Base-by-base conservation (phyloP, 2,888 invertebrate species). In the Pyrochroa serraticornis region DNA sequence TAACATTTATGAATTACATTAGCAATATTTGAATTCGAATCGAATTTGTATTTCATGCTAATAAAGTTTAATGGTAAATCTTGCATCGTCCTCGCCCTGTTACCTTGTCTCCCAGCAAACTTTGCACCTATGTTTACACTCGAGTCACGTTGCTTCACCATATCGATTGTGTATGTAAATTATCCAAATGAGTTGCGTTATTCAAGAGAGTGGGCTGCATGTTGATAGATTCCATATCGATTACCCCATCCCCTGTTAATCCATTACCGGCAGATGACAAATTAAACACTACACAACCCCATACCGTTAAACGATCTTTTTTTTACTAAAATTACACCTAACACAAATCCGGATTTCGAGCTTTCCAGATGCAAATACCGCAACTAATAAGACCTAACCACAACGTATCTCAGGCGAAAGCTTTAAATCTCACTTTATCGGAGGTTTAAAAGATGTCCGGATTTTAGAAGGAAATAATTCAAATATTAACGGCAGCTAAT, bases 171-270 rank as follows among this genome's bases (percentile, higher is more conserved):
- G 36, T 35, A 35, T 35, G 36, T 39, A 39, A 39, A 43, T 44
- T 44, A 14, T 44, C 34, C 14, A n/a, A 44, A 48, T 30, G 33
- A 48, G 39, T 48, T 41, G 41, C 42, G 39, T 42, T 49, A 41
- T 34, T 13, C 32, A 5, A 39, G 39, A 31, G 12, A 39, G 48
- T 37, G 30, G 32, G 47, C 22, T 47, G 37, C 36, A 37, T 9
- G 13, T 22, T 47, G 47, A 47, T 47, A 22, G 6, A 47, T 47
- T 36, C 37, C 7, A 7, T 47, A 47, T 47, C 37, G 47, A 47
- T 37, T 47, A 22, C 37, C 22, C n/a, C 9, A 47, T 44, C 31
- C 7, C 12, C 30, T 22, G 30, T 30, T 47, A 47, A 47, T 47
- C 47, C 22, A 12, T 12, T 47, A 8, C 22, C 22, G 22, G 22